These are phyloP conservation scores for Zapus hudsonius DNA, from an alignment of 2,113 vertebrate species.

Conservation along the genomic window DNA sequence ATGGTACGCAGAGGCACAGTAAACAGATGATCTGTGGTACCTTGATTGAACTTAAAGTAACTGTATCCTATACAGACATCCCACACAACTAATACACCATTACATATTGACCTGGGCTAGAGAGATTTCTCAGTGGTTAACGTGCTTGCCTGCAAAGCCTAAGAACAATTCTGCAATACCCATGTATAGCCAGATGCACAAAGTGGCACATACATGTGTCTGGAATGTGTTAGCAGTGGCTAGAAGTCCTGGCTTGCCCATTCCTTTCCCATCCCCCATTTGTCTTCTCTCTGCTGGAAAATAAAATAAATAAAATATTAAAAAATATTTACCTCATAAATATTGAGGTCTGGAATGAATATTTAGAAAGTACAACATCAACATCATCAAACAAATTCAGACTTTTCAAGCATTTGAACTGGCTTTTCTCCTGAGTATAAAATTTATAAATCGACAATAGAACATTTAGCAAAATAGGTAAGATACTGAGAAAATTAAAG, in stretches of 20 bases:
- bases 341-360: not conserved
- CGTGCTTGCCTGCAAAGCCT: too few relatives aligned
- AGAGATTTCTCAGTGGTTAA: too few relatives aligned
- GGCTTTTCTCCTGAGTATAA: not conserved
- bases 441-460: not conserved
- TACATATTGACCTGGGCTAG: too few relatives aligned
- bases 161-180: too few relatives aligned
- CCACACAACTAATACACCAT: not conserved
- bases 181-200: too few relatives aligned
- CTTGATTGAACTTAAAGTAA: not conserved
- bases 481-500: not conserved
- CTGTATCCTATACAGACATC: not conserved
- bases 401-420: not conserved
- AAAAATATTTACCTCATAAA: not conserved
- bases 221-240: too few relatives aligned
- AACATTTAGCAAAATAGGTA: slow-evolving; percentile 38
- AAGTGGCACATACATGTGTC: too few relatives aligned
- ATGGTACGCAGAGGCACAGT: not conserved
- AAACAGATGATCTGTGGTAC: not conserved
- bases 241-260: too few relatives aligned
- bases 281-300: too few relatives aligned
- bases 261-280: too few relatives aligned
- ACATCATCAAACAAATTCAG: not conserved
- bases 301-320: too few relatives aligned
- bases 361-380: not conserved